phyloP scores from a whole-genome alignment of 2,797 vertebrate species.

The Menidia menidia region DNA sequence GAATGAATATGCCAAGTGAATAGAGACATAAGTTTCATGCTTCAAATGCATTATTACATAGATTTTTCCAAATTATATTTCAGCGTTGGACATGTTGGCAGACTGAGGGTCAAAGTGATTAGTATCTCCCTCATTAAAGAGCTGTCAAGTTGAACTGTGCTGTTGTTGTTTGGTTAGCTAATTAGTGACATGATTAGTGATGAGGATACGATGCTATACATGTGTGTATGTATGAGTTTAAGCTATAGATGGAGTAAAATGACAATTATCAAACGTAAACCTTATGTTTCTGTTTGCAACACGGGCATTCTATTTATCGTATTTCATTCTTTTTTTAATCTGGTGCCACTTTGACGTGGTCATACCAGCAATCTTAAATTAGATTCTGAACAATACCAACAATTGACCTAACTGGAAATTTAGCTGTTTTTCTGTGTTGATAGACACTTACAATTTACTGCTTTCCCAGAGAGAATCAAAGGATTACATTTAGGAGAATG shows the following conservation, averaged over 20 bases:
- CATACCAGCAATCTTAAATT: neutral
- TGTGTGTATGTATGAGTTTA: conserved; percentile 1
- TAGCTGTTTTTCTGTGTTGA: too few relatives aligned
- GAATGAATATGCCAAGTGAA: too few relatives aligned
- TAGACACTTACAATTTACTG: too few relatives aligned
- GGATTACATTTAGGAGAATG: too few relatives aligned
- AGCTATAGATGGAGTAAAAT: conserved; percentile 14
- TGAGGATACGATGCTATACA: conserved; percentile 40
- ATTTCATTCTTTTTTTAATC: neutral
- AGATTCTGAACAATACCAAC: too few relatives aligned
- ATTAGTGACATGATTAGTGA: conserved; percentile 65
- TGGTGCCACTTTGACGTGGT: neutral
- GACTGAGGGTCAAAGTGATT: conserved; percentile 62
- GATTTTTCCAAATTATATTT: conserved; percentile 29
- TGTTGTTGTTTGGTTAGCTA: conserved; percentile 60
- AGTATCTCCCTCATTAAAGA: conserved; percentile 60
- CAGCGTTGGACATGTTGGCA: conserved; percentile 32
- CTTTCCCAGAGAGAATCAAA: too few relatives aligned
- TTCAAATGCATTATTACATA: conserved; percentile 25
- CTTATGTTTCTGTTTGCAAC: conserved; percentile 11
- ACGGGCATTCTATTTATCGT: conserved; percentile 12
- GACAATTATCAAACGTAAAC: conserved; percentile 23
- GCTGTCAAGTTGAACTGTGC: conserved; percentile 59
- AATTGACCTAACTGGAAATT: too few relatives aligned
- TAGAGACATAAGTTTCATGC: neutral